Percentiles rank a stretch among this genome's conserved stretches.
Conservation (phyloP, 2,888 invertebrate genomes). For the Belgica antarctica region DNA sequence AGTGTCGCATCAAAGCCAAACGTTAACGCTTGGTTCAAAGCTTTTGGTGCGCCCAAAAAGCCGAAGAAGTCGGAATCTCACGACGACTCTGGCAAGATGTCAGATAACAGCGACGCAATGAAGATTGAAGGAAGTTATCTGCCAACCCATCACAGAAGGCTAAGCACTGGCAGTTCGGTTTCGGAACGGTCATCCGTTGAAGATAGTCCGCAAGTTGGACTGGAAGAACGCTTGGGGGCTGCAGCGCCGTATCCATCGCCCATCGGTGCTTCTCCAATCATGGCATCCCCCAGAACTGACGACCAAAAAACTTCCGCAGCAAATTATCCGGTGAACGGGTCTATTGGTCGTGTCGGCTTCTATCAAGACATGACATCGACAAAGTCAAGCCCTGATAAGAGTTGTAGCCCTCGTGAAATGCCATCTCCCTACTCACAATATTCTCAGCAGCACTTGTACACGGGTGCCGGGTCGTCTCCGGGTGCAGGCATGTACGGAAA, state of each 20-base stretch:
- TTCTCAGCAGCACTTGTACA: conserved; percentile 53
- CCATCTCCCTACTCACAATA: conserved; percentile 56
- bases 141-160: conserved; percentile 60
- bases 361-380: conserved; percentile 85
- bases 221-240: conserved; percentile 59
- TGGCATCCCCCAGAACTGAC: conserved; percentile 72
- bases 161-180: conserved; percentile 76
- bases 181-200: conserved; percentile 75
- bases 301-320: conserved; percentile 64
- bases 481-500: conserved; percentile 58
- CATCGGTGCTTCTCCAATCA: conserved; percentile 67
- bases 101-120: neutral
- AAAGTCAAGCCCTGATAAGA: conserved; percentile 80
- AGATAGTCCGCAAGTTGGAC: conserved; percentile 67
- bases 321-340: conserved; percentile 72
- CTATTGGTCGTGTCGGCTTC: conserved; percentile 78
- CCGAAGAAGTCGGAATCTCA: conserved; percentile 61
- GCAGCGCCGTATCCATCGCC: conserved; percentile 73
- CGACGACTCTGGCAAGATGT: conserved; percentile 53
- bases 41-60: conserved; percentile 82
- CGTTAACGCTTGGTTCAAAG: conserved; percentile 88
- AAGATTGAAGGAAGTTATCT: neutral
- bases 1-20: conserved; percentile 55
- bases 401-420: conserved; percentile 75
- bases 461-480: conserved; percentile 56